phyloP scores from a whole-genome alignment of 2,888 invertebrate genomes.

The Agonopterix heracliana region DNA sequence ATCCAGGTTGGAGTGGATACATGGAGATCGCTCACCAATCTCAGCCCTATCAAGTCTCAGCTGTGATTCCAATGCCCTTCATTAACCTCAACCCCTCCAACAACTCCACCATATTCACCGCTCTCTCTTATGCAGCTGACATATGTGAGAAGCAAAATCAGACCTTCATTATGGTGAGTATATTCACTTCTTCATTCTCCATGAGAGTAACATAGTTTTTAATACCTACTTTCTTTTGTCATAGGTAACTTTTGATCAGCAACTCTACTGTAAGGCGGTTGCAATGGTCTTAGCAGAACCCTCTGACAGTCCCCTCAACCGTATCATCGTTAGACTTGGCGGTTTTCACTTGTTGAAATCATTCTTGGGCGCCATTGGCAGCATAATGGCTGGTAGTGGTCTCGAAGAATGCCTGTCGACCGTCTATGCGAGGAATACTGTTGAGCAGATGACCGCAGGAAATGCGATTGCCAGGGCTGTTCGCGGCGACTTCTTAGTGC shows the following conservation, averaged over 20 bases:
- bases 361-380: conserved; percentile 28
- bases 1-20: neutral
- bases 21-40: neutral
- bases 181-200: too few relatives aligned
- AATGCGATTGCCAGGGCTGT: conserved; percentile 28
- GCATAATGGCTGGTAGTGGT: conserved; percentile 29
- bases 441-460: conserved; percentile 28
- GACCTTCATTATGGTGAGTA: conserved; percentile 19
- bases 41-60: neutral
- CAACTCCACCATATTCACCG: conserved; percentile 26
- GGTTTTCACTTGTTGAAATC: conserved; percentile 35
- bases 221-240: too few relatives aligned
- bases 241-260: conserved; percentile 28
- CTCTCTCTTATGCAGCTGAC: conserved; percentile 20
- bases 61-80: too few relatives aligned
- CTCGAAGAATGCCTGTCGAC: conserved; percentile 9
- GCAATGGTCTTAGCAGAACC: conserved; percentile 20
- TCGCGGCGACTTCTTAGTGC: conserved; percentile 22
- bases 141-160: conserved; percentile 17
- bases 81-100: conserved; percentile 26
- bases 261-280: conserved; percentile 26
- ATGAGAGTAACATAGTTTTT: too few relatives aligned
- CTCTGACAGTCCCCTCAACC: conserved; percentile 8
- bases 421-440: conserved; percentile 18
- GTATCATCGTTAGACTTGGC: conserved; percentile 26